phyloP scores from a whole-genome alignment of 2,113 vertebrate species.

The Dicrurus megarhynchus region DNA sequence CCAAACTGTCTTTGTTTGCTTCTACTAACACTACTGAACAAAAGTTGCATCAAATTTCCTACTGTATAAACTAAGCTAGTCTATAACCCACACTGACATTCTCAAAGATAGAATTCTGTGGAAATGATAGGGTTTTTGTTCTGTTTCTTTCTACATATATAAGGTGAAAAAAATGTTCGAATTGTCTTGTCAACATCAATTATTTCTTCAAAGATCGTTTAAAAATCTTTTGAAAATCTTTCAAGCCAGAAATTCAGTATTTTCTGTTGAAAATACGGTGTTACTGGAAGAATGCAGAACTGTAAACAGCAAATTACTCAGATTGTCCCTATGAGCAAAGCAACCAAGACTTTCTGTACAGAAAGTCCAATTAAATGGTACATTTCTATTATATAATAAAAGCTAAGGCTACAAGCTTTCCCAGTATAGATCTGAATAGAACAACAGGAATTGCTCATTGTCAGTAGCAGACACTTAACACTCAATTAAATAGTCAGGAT shows the following conservation, averaged over 20 bases:
- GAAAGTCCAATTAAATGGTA: not conserved
- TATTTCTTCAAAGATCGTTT: not conserved
- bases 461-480: not conserved
- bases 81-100: not conserved
- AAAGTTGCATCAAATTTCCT: not conserved
- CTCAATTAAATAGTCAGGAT: not conserved
- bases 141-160: not conserved
- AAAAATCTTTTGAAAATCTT: not conserved
- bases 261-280: not conserved
- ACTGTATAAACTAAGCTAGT: not conserved
- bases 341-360: not conserved
- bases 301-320: not conserved
- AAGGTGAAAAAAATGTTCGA: not conserved
- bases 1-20: not conserved
- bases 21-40: not conserved
- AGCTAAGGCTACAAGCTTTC: not conserved
- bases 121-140: not conserved
- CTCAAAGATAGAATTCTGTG: not conserved
- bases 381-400: not conserved
- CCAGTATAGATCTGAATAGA: not conserved
- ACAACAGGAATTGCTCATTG: not conserved
- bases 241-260: not conserved
- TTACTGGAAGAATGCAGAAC: not conserved
- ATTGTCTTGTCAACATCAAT: not conserved
- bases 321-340: not conserved